A percentile compares a stretch with the other conserved stretches of the same genome.
Evolutionary conservation across 2,888 invertebrate genomes (phyloP).

Genomic region (Aphrophora alni): DNA sequence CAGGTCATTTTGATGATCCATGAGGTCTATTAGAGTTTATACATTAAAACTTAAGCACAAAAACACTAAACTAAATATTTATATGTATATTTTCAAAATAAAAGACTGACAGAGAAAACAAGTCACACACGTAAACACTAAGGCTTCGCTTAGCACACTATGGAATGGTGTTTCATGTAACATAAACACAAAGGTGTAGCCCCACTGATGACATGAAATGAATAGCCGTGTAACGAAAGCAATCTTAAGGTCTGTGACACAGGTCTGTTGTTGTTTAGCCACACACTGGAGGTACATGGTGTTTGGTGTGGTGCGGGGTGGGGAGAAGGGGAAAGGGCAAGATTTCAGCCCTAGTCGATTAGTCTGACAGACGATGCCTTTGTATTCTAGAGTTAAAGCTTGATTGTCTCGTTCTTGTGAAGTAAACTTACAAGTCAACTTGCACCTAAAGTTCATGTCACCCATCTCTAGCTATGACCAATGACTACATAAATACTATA

Average conservation of each 20-base stretch:
- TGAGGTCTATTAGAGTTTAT: background rate
- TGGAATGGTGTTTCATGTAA: background rate
- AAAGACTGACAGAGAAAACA: background rate
- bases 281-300: slow-evolving; percentile 16
- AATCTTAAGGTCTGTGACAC: slow-evolving; percentile 1
- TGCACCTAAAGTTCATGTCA: no score
- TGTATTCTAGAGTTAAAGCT: slow-evolving; percentile 25
- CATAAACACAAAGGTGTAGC: slow-evolving; percentile 15
- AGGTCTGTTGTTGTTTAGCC: background rate
- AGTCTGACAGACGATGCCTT: slow-evolving; percentile 20
- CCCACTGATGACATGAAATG: background rate
- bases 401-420: no score
- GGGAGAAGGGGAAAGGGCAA: background rate
- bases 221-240: slow-evolving; percentile 6
- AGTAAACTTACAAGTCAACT: no score
- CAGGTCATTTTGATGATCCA: slow-evolving; percentile 14
- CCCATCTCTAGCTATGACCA: no score
- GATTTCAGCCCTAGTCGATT: background rate
- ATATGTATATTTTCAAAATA: background rate
- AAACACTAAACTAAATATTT: background rate
- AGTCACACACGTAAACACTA: background rate
- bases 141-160: slow-evolving; percentile 19
- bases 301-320: background rate
- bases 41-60: background rate
- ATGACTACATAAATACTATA: no score